Conservation (phyloP, 2,113 vertebrate species). For the Sphyrna mokarran region DNA sequence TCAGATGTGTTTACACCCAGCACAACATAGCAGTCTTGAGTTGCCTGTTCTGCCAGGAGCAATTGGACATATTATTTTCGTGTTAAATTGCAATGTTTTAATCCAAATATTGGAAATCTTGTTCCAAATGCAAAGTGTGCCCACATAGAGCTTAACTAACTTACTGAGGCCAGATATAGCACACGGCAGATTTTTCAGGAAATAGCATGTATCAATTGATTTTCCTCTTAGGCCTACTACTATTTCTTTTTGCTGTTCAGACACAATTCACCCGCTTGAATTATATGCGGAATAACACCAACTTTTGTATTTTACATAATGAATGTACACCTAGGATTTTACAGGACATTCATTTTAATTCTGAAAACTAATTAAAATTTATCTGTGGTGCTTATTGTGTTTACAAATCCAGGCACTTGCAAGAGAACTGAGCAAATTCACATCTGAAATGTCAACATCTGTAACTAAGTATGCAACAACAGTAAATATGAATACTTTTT, state of each 20-base stretch:
- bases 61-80: neutral
- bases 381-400: neutral
- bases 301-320: neutral
- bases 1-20: neutral
- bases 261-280: neutral
- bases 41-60: neutral
- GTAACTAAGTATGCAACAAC: neutral
- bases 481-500: neutral
- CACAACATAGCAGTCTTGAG: neutral
- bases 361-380: neutral
- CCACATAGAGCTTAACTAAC: neutral
- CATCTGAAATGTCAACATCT: neutral
- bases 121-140: neutral
- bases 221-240: neutral
- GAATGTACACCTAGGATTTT: neutral
- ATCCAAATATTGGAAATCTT: neutral
- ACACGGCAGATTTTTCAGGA: neutral
- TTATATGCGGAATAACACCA: neutral
- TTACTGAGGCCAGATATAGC: neutral
- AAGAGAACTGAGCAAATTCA: neutral
- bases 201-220: neutral
- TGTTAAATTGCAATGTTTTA: neutral
- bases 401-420: neutral
- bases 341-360: neutral
- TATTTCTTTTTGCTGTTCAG: neutral